These are phyloP conservation scores for Timema podura DNA, from an alignment of 2,888 invertebrate species.

Conservation along the genomic window DNA sequence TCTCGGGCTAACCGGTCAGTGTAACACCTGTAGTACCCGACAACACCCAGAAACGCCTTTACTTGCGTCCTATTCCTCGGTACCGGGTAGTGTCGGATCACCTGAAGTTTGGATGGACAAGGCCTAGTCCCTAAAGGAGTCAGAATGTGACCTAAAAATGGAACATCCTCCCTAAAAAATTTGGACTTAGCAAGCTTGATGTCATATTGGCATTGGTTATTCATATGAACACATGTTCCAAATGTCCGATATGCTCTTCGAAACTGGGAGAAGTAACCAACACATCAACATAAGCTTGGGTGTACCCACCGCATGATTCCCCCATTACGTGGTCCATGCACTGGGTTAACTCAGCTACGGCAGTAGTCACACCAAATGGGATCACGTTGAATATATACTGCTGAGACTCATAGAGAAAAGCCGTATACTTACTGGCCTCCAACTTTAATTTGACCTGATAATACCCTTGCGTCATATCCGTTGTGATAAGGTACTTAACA, in stretches of 20 bases:
- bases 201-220: background rate
- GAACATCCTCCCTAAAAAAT: background rate
- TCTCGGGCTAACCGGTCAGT: too few species aligned
- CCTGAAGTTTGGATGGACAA: background rate
- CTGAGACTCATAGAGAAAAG: conserved; percentile 25
- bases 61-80: background rate
- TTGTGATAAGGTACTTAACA: conserved; percentile 19
- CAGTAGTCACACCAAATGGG: too few species aligned
- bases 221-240: background rate
- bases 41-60: background rate
- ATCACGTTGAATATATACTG: conserved; percentile 26
- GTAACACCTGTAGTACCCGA: conserved; percentile 14
- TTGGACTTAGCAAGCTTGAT: conserved; percentile 8
- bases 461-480: conserved; percentile 30
- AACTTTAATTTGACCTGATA: conserved; percentile 29
- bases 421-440: conserved; percentile 30
- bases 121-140: conserved; percentile 5
- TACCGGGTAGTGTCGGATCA: background rate
- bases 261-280: background rate
- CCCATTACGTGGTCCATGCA: conserved; percentile 4
- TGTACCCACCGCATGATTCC: background rate
- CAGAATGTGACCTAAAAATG: conserved; percentile 14
- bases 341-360: conserved; percentile 5
- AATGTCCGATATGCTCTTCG: background rate
- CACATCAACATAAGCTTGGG: conserved; percentile 9